Conservation (phyloP, 2,113 vertebrate genomes). For the Girardinichthys multiradiatus region DNA sequence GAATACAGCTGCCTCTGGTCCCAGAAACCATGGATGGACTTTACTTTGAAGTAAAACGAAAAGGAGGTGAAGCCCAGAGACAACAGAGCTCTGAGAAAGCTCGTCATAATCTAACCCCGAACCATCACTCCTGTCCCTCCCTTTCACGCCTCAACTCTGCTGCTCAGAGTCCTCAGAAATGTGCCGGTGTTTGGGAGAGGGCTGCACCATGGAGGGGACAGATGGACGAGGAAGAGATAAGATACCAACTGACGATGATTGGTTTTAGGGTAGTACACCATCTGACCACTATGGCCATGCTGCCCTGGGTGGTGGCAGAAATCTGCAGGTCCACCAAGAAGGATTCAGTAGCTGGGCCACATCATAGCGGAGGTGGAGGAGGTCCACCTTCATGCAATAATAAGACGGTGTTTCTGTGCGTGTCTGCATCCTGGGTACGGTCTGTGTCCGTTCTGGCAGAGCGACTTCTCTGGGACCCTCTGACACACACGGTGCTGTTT, state of each 20-base stretch:
- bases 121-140: slow-evolving; percentile 45
- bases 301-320: slow-evolving; percentile 95
- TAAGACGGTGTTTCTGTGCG: slow-evolving; percentile 78
- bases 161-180: slow-evolving; percentile 5
- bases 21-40: slow-evolving; percentile 74
- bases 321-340: slow-evolving; percentile 77
- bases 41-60: slow-evolving; percentile 76
- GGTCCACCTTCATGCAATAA: slow-evolving; percentile 29
- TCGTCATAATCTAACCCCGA: slow-evolving; percentile 12
- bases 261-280: slow-evolving; percentile 87
- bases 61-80: slow-evolving; percentile 16
- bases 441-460: slow-evolving; percentile 82
- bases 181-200: neutral
- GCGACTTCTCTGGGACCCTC: slow-evolving; percentile 85
- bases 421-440: slow-evolving; percentile 81
- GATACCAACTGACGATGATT: slow-evolving; percentile 85
- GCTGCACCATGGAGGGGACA: slow-evolving; percentile 5
- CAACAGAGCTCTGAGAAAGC: slow-evolving; percentile 24
- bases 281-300: slow-evolving; percentile 92
- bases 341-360: slow-evolving; percentile 30
- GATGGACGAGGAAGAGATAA: slow-evolving; percentile 54
- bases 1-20: slow-evolving; percentile 12
- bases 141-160: slow-evolving; percentile 24
- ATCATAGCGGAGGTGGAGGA: neutral
- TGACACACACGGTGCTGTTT: slow-evolving; percentile 87